phyloP scores from a whole-genome alignment of 2,888 invertebrate species.

The Ennomos erosarius region DNA sequence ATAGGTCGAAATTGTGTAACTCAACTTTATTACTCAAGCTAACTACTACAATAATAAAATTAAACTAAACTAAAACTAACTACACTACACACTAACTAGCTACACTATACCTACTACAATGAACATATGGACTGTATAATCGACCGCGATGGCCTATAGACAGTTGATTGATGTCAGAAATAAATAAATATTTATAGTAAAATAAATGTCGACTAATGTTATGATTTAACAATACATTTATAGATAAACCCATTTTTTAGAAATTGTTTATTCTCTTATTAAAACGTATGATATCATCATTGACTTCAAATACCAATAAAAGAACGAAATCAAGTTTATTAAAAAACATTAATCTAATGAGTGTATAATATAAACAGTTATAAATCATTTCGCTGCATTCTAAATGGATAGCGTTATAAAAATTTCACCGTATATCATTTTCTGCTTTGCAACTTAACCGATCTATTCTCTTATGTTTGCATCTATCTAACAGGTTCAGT shows the following conservation, averaged over 20 bases:
- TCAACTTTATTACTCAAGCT: too few relatives aligned
- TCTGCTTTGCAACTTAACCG: slow-evolving; percentile 1
- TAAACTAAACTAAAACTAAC: too few relatives aligned
- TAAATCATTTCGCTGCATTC: slow-evolving; percentile 15
- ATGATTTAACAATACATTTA: too few relatives aligned
- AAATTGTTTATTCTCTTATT: too few relatives aligned
- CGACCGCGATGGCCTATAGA: too few relatives aligned
- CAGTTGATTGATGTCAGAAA: slow-evolving; percentile 10
- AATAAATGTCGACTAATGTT: background rate
- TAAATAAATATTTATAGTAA: slow-evolving; percentile 5
- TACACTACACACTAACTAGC: too few relatives aligned
- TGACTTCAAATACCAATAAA: too few relatives aligned
- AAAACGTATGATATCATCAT: too few relatives aligned
- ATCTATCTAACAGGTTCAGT: slow-evolving; percentile 19
- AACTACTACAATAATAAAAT: too few relatives aligned
- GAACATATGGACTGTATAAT: too few relatives aligned
- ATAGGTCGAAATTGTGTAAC: background rate
- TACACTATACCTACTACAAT: too few relatives aligned
- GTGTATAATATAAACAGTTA: background rate
- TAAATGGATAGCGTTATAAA: background rate
- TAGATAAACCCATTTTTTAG: too few relatives aligned
- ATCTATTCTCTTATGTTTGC: slow-evolving; percentile 21
- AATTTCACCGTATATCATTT: slow-evolving; percentile 10
- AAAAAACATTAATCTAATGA: slow-evolving; percentile 5
- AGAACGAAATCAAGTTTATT: background rate